phyloP scores from a whole-genome alignment of 2,888 invertebrate genomes.

The Keiferia lycopersicella region DNA sequence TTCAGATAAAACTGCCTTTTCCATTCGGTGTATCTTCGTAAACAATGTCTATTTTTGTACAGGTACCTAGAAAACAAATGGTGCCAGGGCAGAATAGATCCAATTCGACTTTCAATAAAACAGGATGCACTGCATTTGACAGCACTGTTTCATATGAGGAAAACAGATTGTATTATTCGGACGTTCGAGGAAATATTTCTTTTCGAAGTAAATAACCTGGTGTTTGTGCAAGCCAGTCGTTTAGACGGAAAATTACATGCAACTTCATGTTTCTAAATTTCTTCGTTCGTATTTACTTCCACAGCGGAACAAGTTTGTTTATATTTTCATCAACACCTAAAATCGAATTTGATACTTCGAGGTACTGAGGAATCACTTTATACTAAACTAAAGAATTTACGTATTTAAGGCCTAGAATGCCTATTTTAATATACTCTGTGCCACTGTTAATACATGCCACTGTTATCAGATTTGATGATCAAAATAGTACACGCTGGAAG shows the following conservation, averaged over 20 bases:
- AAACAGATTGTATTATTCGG: constrained; percentile 11
- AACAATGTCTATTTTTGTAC: background rate
- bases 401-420: too few relatives aligned
- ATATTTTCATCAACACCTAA: background rate
- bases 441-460: too few relatives aligned
- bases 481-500: background rate
- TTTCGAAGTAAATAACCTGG: background rate
- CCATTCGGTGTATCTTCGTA: background rate
- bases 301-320: background rate
- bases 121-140: constrained; percentile 18
- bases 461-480: too few relatives aligned
- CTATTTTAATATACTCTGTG: too few relatives aligned
- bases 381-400: too few relatives aligned
- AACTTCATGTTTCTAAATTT: background rate
- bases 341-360: too few relatives aligned
- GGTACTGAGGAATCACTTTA: too few relatives aligned
- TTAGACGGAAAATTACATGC: background rate
- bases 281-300: background rate
- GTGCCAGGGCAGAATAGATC: background rate
- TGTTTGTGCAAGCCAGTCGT: background rate
- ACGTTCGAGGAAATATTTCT: background rate
- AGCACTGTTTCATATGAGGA: constrained; percentile 11
- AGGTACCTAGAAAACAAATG: constrained; percentile 1
- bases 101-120: constrained; percentile 15
- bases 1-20: background rate